Conservation (phyloP, 2,888 invertebrate genomes). For the Rotaria socialis region DNA sequence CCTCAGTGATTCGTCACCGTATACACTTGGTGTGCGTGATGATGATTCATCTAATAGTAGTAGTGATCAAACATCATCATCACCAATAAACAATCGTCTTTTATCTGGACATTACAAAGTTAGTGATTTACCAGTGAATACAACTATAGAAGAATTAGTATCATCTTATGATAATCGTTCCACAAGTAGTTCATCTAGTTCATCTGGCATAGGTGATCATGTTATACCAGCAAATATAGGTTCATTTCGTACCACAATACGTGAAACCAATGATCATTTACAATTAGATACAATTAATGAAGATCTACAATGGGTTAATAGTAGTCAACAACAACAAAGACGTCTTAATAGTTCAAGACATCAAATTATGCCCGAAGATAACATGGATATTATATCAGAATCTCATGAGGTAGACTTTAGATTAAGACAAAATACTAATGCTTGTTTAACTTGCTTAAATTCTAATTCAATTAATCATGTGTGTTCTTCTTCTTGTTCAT, state of each 20-base stretch:
- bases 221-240: not conserved
- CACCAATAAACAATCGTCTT: conserved; percentile 19
- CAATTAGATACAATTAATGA: conserved; percentile 27
- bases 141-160: conserved; percentile 22
- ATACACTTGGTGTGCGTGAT: conserved; percentile 29
- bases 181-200: not conserved
- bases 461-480: not conserved
- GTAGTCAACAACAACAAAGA: not conserved
- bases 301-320: not conserved
- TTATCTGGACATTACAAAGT: conserved; percentile 30
- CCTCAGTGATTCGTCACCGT: not conserved
- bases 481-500: not conserved
- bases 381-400: not conserved
- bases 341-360: not conserved
- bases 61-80: conserved; percentile 1
- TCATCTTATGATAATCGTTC: conserved; percentile 36
- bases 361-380: not conserved
- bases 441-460: conserved; percentile 4
- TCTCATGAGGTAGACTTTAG: conserved; percentile 33
- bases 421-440: not conserved
- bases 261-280: conserved; percentile 26
- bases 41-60: not conserved
- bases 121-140: not conserved
- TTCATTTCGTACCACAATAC: conserved; percentile 18
- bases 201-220: not conserved